Conservation (phyloP, 30 jellyfish, hydroid and myxozoan genomes). For the Cassiopea andromeda region DNA sequence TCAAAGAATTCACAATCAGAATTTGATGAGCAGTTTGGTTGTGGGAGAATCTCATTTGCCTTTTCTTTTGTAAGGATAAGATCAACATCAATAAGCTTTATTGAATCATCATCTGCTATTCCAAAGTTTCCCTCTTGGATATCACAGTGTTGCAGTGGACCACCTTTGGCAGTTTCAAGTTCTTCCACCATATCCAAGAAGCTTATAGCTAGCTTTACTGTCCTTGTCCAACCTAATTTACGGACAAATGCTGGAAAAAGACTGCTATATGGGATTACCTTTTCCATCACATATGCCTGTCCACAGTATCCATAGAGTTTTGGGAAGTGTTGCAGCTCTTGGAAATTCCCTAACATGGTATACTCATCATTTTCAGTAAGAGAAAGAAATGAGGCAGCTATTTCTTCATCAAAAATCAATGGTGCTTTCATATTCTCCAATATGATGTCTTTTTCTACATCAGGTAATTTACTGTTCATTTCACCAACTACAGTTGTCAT, state of each 20-base stretch:
- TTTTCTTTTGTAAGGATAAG: constrained; percentile 69
- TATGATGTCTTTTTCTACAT: background rate
- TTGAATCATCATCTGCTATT: constrained; percentile 64
- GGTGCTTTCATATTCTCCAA: constrained; percentile 24
- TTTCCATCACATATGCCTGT: constrained; percentile 80
- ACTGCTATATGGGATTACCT: constrained; percentile 59
- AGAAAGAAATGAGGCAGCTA: constrained; percentile 50
- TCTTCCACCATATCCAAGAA: constrained; percentile 76
- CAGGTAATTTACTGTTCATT: background rate
- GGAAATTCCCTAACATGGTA: constrained; percentile 79
- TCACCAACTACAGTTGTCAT: constrained; percentile 3
- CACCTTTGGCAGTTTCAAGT: constrained; percentile 69
- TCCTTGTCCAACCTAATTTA: constrained; percentile 71
- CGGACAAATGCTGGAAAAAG: constrained; percentile 61
- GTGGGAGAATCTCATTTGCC: constrained; percentile 74
- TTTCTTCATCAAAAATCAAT: background rate
- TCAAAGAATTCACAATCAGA: constrained; percentile 94
- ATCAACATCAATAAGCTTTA: constrained; percentile 93
- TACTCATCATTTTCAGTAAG: constrained; percentile 80
- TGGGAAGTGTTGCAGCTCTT: constrained; percentile 75
- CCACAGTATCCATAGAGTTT: constrained; percentile 93
- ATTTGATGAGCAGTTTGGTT: constrained; percentile 84
- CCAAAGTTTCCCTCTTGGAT: constrained; percentile 97
- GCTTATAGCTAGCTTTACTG: constrained; percentile 74
- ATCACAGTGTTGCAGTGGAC: constrained; percentile 93